Evolutionary conservation across 1,140 invertebrate genomes (phyloP), one percentile per base, ranked within the genome.

Genomic region (Drosophila ambigua): DNA sequence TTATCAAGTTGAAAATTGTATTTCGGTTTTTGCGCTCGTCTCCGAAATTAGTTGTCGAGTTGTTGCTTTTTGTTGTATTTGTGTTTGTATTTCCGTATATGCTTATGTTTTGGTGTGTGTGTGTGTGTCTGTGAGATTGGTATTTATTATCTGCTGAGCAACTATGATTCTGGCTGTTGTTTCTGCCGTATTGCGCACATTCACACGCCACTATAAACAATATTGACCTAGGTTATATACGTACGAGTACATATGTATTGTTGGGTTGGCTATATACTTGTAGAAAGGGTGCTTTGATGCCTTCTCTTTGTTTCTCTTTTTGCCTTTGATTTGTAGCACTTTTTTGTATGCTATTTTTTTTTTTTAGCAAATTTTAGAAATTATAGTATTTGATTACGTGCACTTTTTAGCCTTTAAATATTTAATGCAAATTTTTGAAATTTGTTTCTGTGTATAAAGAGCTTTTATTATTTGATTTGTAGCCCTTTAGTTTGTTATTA

Each of bases 191-290:
- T 54, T 88, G 72, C 72, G 65, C 65, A 85, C 77, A 88, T 68
- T 80, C 72, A 84, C 79, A 84, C 79, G 89, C 76, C 89, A 91
- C 89, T 91, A 90, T 82, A 83, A 91, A 89, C 89, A 90, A 80
- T 90, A 91, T 91, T 91, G 89, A 91, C 89, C 89, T 91, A 91
- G 89, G 89, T 87, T 90, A 77, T 73, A 59, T 46, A 46, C 28
- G 20, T 64, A 63, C 23, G 62, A 46, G 52, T 62, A 55, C 39
- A 9, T 61, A 46, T 49, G 20, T 54, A 77, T 53, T 39, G 35
- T 13, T 39, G 11, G 11, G 35, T 11, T 2, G 4, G 2, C 35
- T 39, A 13, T 39, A 39, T 39, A 13, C 35, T 39, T 39, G 11
- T 39, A 39, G 11, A 4, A 39, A 5, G 35, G 35, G 35, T 5